These are phyloP conservation scores for Hippocampus barbouri DNA, from an alignment of 2,113 vertebrate species.

Conservation along the genomic window DNA sequence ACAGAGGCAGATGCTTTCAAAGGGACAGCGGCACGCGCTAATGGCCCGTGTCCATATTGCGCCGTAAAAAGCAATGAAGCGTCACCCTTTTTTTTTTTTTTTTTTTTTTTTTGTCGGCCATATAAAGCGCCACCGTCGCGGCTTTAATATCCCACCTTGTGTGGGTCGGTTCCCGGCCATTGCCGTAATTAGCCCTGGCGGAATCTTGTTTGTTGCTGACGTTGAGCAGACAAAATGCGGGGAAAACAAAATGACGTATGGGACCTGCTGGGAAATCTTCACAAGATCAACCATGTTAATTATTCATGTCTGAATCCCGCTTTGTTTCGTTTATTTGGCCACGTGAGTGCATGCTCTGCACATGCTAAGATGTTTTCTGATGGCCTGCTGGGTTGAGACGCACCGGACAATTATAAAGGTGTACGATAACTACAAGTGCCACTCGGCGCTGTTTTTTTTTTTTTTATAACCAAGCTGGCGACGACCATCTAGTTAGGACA, in stretches of 20 bases:
- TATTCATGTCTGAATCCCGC: conserved; percentile 23
- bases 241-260: conserved; percentile 31
- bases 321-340: conserved; percentile 15
- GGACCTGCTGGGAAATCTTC: conserved; percentile 48
- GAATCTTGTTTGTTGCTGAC: conserved; percentile 39
- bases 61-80: conserved; percentile 50
- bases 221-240: conserved; percentile 47
- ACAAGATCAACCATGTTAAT: conserved; percentile 51
- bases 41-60: conserved; percentile 32
- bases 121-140: conserved; percentile 37
- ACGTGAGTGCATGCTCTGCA: conserved; percentile 5
- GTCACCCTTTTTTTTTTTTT: background rate
- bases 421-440: background rate
- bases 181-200: conserved; percentile 51
- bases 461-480: background rate
- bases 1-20: conserved; percentile 2
- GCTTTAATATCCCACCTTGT: conserved; percentile 49
- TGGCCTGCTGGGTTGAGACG: background rate
- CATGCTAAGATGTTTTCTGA: conserved; percentile 12
- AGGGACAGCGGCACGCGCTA: conserved; percentile 1
- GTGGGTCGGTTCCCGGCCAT: conserved; percentile 30
- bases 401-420: background rate
- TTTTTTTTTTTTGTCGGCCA: conserved; percentile 3
- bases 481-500: no score
- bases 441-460: no score